phyloP scores from a whole-genome alignment of 2,888 invertebrate genomes.

The Aspidiotus destructor region DNA sequence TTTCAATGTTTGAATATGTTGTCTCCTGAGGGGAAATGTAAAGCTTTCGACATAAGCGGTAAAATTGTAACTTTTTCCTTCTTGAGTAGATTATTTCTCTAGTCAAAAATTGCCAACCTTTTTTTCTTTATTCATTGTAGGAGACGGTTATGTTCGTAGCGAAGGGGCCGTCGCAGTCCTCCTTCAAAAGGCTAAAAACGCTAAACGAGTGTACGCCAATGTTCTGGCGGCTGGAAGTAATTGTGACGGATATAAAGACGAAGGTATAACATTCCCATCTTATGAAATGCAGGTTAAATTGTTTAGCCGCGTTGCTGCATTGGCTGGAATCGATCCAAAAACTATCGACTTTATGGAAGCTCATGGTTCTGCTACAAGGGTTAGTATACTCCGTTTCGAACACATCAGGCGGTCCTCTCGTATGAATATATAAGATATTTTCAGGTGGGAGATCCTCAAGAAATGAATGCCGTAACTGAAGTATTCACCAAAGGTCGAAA shows the following conservation, averaged over 20 bases:
- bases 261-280: constrained; percentile 79
- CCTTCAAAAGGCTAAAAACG: constrained; percentile 65
- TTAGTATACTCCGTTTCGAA: constrained; percentile 37
- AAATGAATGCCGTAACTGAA: constrained; percentile 87
- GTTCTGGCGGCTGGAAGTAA: constrained; percentile 82
- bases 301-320: constrained; percentile 76
- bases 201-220: constrained; percentile 74
- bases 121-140: constrained; percentile 37
- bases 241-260: constrained; percentile 84
- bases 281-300: constrained; percentile 69
- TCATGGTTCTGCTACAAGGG: constrained; percentile 96
- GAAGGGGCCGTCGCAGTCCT: constrained; percentile 76
- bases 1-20: constrained; percentile 92
- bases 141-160: constrained; percentile 83
- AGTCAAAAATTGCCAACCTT: background rate
- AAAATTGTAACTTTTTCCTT: background rate
- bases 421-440: background rate
- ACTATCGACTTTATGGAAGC: constrained; percentile 89
- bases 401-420: background rate
- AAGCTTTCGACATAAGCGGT: constrained; percentile 83
- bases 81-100: background rate
- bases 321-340: constrained; percentile 68
- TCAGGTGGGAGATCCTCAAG: constrained; percentile 90
- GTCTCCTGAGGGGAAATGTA: constrained; percentile 76
- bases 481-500: constrained; percentile 65